These are phyloP conservation scores for Pogonomyrmex californicus DNA, from an alignment of 1,140 invertebrate species.

Conservation along the genomic window DNA sequence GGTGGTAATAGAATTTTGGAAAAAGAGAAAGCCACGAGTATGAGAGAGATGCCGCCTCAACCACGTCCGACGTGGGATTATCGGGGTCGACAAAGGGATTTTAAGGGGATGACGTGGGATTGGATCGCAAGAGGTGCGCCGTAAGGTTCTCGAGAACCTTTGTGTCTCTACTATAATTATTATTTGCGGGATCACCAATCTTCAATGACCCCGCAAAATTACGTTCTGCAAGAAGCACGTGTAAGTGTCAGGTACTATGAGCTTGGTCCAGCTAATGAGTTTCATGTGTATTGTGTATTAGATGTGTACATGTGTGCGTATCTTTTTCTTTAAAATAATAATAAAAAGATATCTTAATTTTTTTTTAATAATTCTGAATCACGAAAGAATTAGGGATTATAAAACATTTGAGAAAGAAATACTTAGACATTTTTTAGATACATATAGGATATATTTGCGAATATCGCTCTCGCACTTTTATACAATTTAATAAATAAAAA, in stretches of 20 bases:
- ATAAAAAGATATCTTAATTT: background rate
- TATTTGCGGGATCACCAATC: conserved; percentile 67
- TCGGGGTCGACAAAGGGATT: conserved; percentile 74
- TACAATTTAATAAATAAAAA: background rate
- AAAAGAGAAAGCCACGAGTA: conserved; percentile 10
- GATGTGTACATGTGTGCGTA: background rate
- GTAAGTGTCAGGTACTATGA: background rate
- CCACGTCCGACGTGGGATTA: conserved; percentile 72
- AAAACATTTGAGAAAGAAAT: background rate
- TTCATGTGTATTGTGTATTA: background rate
- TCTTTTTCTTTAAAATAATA: background rate
- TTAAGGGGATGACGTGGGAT: conserved; percentile 72
- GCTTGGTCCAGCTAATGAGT: background rate
- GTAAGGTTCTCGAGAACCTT: conserved; percentile 65
- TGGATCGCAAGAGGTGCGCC: conserved; percentile 62
- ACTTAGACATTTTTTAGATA: background rate
- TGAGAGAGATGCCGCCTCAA: conserved; percentile 56
- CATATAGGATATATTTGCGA: background rate
- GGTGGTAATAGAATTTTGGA: conserved; percentile 71
- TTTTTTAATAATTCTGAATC: background rate
- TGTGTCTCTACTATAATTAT: conserved; percentile 73
- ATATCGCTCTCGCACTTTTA: background rate
- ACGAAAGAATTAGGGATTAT: background rate
- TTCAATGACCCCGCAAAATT: conserved; percentile 31
- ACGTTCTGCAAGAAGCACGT: background rate